Evolutionary conservation across 2,113 vertebrate species (phyloP), one percentile per base, ranked within the genome.

Genomic region (Sphaerodactylus townsendi): DNA sequence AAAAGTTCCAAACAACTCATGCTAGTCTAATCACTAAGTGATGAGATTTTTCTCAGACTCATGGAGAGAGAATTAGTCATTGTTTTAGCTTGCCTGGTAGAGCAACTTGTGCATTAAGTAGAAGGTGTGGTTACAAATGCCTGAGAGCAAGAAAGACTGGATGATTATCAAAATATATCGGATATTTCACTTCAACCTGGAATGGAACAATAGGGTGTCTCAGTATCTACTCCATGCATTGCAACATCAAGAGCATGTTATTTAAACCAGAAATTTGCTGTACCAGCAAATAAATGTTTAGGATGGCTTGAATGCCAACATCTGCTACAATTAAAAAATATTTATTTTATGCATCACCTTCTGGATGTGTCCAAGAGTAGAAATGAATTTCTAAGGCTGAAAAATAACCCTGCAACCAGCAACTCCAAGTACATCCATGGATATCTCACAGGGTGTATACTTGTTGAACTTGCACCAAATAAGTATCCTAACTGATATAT

Each of bases 141-240:
- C 56, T 79, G 56, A 82, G 72, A 89, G 7, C 15, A 85, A 81
- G 21, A 13, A 37, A 50, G 19, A 41, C 2, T 82, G 44, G 71
- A 37, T 84, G 2, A 53, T 82, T 70, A 44, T 2, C 28, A 28
- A 72, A 87, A 71, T 28, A 10, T 71, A 81, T 66, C 5, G 6
- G 14, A 46, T 56, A 39, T 86, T 88, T 92, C 53, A 78, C 21
- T 83, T 91, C 62, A 56, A 14, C 3, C 11, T 87, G 86, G 82
- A 33, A 73, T 82, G 17, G 48, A 74, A 23, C 69, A 46, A 73
- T 73, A 13, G 5, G 59, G 85, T 79, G 85, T 53, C 77, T 53
- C 28, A 65, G 10, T 65, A 8, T 48, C 39, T 70, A 35, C 64
- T 81, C 68, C 69, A 93, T 62, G 41, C 48, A 50, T 0, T 0